Evolutionary conservation across 2,888 invertebrate species (phyloP).

Genomic region (Aphrophora alni): DNA sequence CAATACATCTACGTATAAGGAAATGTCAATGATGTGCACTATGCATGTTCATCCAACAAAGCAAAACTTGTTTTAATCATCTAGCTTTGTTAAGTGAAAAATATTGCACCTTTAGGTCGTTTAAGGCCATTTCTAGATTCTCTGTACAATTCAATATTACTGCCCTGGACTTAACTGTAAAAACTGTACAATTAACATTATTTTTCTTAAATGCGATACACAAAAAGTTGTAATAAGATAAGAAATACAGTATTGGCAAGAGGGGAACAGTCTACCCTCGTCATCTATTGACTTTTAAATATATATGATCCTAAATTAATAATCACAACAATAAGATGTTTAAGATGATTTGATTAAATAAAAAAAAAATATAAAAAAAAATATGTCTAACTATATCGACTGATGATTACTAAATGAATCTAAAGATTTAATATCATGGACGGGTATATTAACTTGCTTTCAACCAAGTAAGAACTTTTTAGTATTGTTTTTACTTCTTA

Average conservation of each 20-base stretch:
- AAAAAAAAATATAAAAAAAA: not conserved
- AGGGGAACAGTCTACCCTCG: not conserved
- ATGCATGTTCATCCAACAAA: not conserved
- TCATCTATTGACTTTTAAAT: not conserved
- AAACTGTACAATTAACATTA: not conserved
- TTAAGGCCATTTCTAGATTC: not conserved
- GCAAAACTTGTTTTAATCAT: not conserved
- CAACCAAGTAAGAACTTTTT: not conserved
- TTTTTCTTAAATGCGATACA: no score
- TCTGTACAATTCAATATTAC: not conserved
- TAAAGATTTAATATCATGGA: not conserved
- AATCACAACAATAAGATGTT: not conserved
- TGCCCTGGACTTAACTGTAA: not conserved
- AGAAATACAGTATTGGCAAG: not conserved
- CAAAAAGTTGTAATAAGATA: not conserved
- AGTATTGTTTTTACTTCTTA: no score
- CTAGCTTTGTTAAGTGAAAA: no score
- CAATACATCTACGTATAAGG: not conserved
- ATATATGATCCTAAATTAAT: not conserved
- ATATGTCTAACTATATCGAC: not conserved
- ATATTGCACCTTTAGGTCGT: constrained; percentile 2
- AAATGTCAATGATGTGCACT: not conserved
- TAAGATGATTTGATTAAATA: not conserved
- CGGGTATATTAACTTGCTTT: not conserved
- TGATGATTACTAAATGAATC: not conserved